Base-by-base conservation (phyloP, 2,797 vertebrate genomes). In the Holocentrus rufus region DNA sequence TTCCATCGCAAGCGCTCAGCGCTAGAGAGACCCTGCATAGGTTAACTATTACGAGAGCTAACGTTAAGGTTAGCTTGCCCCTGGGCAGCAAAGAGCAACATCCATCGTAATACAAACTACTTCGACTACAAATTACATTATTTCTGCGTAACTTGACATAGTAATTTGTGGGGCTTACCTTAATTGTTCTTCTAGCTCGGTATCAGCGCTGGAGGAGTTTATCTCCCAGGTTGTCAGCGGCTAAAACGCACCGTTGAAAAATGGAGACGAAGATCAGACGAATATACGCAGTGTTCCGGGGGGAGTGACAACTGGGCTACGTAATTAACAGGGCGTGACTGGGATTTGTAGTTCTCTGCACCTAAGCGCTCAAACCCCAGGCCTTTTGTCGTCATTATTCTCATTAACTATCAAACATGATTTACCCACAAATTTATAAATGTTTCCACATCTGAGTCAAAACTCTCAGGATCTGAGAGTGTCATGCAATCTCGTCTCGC, bases 181-280 rank as follows among this genome's bases (percentile, higher is more conserved):
- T 53, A 6, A 8, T 62, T 72, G 20, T 20, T 69, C 7, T 23
- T 63, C 4, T 14, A 50, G 20, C 17, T 68, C n/a, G 4, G 34
- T 46, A 3, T 63, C 23, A 22, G 60, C 64, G 30, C 18, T 27
- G 17, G 22, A 2, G 47, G 44, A 6, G 6, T 1, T 34, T 52
- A 1, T 55, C 20, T 5, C 1, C 0, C 20, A 18, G 55, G 25
- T 8, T 57, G 5, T 76, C 60, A 65, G 69, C 15, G 18, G 47
- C 10, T 65, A 15, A 9, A 25, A 53, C 34, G 11, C 42, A 62
- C 7, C 47, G 58, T 44, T 46, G 36, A 83, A 74, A 87, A 87
- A 88, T 85, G 82, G 75, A 84, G 85, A 46, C 50, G 15, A 14
- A 8, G 1, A 8, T 50, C 74, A 84, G 83, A 46, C 46, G 15